Base-by-base conservation (phyloP, 2,113 vertebrate species). In the Kryptolebias marmoratus region DNA sequence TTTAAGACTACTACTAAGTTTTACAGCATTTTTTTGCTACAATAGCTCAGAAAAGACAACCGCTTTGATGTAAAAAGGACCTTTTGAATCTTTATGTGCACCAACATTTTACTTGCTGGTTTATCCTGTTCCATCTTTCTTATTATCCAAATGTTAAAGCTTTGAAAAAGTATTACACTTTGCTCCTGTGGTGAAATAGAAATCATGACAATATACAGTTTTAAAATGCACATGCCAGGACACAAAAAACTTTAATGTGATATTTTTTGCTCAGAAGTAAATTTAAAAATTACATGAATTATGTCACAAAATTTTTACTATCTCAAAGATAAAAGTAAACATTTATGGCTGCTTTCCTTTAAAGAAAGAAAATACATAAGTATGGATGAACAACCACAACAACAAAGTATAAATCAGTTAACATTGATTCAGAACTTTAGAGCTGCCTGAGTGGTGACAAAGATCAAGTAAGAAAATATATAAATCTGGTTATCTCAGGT, bases 371-470 rank as follows among this genome's bases (percentile, higher is more conserved):
- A 31, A 5, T 47, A 54, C 12, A 18, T 6, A 9, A 53, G 45
- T 28, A n/a, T n/a, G 9, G 18, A 49, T 27, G 56, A 18, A 10
- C 48, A 22, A 15, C 15, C 5, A 18, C 8, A n/a, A 50, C 1
- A 59, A 36, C 32, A 52, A 60, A 42, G 28, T 47, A 47, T 60
- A 74, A 68, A 47, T 68, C 18, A 54, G 18, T 68, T 61, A 61
- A 13, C 50, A 68, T 53, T 61, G 47, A 64, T 64, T 55, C 59
- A 45, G 22, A 48, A 27, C 28, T 60, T 42, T 1, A 32, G 31
- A n/a, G 27, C 59, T 63, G 59, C 27, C 53, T 44, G 27, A 57
- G 12, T 70, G 57, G 27, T 60, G 49, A 32, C 39, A 18, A 47
- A 50, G 39, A 68, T 13, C 27, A 61, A 61, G 30, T n/a, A 61